A percentile compares a stretch with the other conserved stretches of the same genome.
These are phyloP conservation scores for Pangasianodon hypophthalmus DNA, from an alignment of 2,113 vertebrate genomes.

Conservation along the genomic window DNA sequence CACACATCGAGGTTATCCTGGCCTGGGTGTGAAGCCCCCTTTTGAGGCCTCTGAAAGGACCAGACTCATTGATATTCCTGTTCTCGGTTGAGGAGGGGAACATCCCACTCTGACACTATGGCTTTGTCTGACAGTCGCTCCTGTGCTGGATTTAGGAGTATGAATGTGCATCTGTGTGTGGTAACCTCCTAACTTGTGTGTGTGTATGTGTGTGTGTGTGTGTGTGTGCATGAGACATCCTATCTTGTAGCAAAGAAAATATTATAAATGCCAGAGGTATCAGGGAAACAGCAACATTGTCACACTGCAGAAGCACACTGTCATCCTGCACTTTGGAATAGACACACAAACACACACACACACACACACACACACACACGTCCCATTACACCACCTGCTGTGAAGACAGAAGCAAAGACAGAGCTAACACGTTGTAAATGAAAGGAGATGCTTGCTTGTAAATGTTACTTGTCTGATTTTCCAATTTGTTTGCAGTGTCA, in stretches of 20 bases:
- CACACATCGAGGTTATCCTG: constrained; percentile 39
- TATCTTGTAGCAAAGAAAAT: constrained; percentile 34
- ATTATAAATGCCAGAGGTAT: constrained; percentile 58
- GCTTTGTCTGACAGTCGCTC: constrained; percentile 69
- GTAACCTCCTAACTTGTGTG: too few species aligned
- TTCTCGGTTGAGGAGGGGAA: constrained; percentile 73
- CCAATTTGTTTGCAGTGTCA: constrained; percentile 73
- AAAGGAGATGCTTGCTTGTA: constrained; percentile 50
- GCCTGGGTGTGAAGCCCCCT: constrained; percentile 70
- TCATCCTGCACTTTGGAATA: constrained; percentile 27
- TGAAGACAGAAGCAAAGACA: constrained; percentile 9
- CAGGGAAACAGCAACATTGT: constrained; percentile 8
- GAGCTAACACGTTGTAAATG: constrained; percentile 5
- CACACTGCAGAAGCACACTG: constrained; percentile 31
- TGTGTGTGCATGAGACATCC: constrained; percentile 33
- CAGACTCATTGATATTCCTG: constrained; percentile 81
- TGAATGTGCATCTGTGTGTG: constrained; percentile 48
- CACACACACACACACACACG: constrained; percentile 26
- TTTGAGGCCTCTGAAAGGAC: constrained; percentile 75
- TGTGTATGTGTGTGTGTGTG: constrained; percentile 53
- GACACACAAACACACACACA: constrained; percentile 25
- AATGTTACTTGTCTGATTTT: constrained; percentile 65
- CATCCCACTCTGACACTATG: constrained; percentile 74
- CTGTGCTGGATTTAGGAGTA: constrained; percentile 66
- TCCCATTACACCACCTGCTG: constrained; percentile 43